Evolutionary conservation across 1,140 invertebrate species (phyloP).

Genomic region (Epicauta chinensis): DNA sequence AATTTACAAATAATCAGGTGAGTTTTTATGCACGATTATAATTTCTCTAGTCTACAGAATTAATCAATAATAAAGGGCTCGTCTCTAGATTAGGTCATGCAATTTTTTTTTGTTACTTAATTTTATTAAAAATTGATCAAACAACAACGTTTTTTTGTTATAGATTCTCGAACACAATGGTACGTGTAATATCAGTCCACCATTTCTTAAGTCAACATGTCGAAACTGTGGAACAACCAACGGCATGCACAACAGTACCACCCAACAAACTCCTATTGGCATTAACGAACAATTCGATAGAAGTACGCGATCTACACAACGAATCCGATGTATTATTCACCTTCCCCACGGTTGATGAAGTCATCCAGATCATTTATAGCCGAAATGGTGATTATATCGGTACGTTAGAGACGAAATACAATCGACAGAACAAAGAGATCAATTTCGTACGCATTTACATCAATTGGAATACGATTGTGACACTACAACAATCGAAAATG

Average conservation of each 20-base stretch:
- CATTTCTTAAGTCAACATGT: slow-evolving; percentile 62
- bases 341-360: slow-evolving; percentile 61
- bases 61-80: background rate
- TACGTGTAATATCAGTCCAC: slow-evolving; percentile 62
- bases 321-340: slow-evolving; percentile 45
- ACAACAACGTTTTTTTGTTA: background rate
- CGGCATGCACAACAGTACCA: slow-evolving; percentile 52
- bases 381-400: slow-evolving; percentile 50
- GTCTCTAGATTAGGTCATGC: background rate
- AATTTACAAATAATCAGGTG: too few species aligned
- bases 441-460: slow-evolving; percentile 59
- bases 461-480: slow-evolving; percentile 51
- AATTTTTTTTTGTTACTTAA: background rate
- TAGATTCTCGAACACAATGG: slow-evolving; percentile 55
- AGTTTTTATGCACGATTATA: too few species aligned
- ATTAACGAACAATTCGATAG: slow-evolving; percentile 52
- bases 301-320: slow-evolving; percentile 52
- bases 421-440: slow-evolving; percentile 46
- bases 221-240: slow-evolving; percentile 57
- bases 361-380: slow-evolving; percentile 48
- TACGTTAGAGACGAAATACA: slow-evolving; percentile 56
- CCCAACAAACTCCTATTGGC: slow-evolving; percentile 51
- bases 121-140: background rate
- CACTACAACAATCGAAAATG: slow-evolving; percentile 42
- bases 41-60: too few species aligned